Base-by-base conservation (phyloP, 2,888 invertebrate genomes). In the Branchipolynoe longqiensis region DNA sequence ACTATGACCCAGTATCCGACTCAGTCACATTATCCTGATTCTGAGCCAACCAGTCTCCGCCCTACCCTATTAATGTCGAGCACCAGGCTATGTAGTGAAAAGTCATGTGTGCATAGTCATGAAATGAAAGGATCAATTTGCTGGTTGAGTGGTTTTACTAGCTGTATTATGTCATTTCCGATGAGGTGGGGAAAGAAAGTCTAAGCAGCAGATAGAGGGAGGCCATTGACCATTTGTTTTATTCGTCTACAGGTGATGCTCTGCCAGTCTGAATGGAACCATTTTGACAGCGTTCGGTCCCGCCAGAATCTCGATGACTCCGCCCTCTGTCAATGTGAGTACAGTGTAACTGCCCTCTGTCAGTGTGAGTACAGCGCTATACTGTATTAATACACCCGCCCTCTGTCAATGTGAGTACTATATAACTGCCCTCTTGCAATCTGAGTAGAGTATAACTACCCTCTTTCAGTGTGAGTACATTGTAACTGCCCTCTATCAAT, bases 291-390 rank as follows among this genome's bases (percentile, higher is more conserved):
- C 38, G 69, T 69, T 22, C 33, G 69, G n/a, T 14, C 33, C 36
- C 12, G n/a, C 1, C 36, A 69, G 69, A 69, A 69, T 38, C 69
- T 69, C 8, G 69, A 69, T 33, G 38, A 69, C 69, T 69, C 69
- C 0, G 69, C 69, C 69, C 33, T 69, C 69, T 69, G 69, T 22
- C 69, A 69, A n/a, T 69, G 69, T 69, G 22, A 69, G 69, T 69
- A 69, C 36, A 3, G 3, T 25, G 25, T 12, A 4, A 56, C n/a
- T 56, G 25, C 12, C 22, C 56, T 56, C n/a, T n/a, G n/a, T n/a
- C n/a, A n/a, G n/a, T n/a, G n/a, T n/a, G n/a, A n/a, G n/a, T n/a
- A n/a, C n/a, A n/a, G n/a, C n/a, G n/a, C n/a, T n/a, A n/a, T n/a
- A n/a, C n/a, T n/a, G n/a, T n/a, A n/a, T n/a, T n/a, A n/a, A n/a